Base-by-base conservation (phyloP, 2,797 vertebrate species). In the Cossypha niveicapilla region DNA sequence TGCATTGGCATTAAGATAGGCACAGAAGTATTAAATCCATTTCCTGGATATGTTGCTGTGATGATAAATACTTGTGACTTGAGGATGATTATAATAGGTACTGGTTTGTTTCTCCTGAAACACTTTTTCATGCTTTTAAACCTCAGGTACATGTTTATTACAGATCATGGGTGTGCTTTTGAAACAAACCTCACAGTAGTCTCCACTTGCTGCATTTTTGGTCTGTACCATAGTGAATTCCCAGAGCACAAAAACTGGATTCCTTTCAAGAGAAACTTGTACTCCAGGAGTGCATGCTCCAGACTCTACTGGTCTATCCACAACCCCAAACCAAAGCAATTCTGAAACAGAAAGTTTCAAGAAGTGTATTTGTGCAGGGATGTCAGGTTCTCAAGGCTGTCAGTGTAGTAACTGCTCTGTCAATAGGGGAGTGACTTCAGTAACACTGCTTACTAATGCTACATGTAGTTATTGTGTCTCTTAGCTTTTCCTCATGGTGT, bases 211-310 rank as follows among this genome's bases (percentile, higher is more conserved):
- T 85, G 48, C 6, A 3, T 54, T 91, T 86, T 91, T 81, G 8
- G 22, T 70, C 73, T 85, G 47, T 67, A 51, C 67, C 35, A 17
- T 39, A 63, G 18, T 34, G 28, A 89, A 34, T 24, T 70, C 42
- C 19, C 81, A 30, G 39, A 58, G 21, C 37, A 79, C 12, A 62
- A 76, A 78, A 85, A 1, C 28, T 82, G 39, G 28, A 24, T 68
- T 87, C 32, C 32, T 87, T 82, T 87, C 54, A 80, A 79, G 35
- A 1, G 9, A 66, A 89, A 66, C 9, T 30, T 86, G 18, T 77
- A 44, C 60, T 90, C 11, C 37, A 45, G n/a, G 56, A 62, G n/a
- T 24, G 28, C 51, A 45, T 1, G 7, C 32, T 76, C 24, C 21
- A 39, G 35, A 22, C 30, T 58, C 41, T 35, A 6, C n/a, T 90